Base-by-base conservation (phyloP, 1,140 invertebrate species). In the Aphelinus certus region DNA sequence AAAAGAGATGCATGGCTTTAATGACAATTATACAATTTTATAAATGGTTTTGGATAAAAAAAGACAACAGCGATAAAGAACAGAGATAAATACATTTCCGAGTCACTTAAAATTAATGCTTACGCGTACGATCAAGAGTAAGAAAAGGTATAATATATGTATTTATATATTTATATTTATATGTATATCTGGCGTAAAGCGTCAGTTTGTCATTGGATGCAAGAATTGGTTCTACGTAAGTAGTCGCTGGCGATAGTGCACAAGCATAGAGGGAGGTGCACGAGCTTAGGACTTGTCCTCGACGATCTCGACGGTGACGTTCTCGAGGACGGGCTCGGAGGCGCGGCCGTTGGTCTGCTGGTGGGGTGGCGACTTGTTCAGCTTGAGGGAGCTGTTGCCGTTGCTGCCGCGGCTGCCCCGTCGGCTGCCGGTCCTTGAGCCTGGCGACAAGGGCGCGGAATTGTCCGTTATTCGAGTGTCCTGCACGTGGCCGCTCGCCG, bases 331-430 rank as follows among this genome's bases (percentile, higher is more conserved):
- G 5, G 88, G 87, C 65, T 89, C 88, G 45, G 58, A 6, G 9
- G 48, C 55, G 85, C 80, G 58, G 78, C 67, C 46, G 53, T 75
- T 81, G 56, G 83, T 85, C 71, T 76, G 63, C 3, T 71, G 70
- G 7, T 48, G 7, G 49, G 81, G 77, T 49, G 85, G 82, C n/a
- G 89, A 88, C 79, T 89, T 90, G 79, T 88, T 90, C 26, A 6
- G 3, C 3, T 63, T 63, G 61, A 4, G 4, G 2, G 92, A 92
- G 69, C 91, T 89, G 71, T 90, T 92, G 76, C 87, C 87, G 66
- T 91, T 92, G 83, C 92, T 93, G 4, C 90, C 90, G 79, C 90
- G 89, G 69, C 92, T 92, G 66, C 92, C 92, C 66, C 92, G 89
- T 67, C 91, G 88, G 73, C 91, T 92, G 74, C 91, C 92, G 91